phyloP scores from a whole-genome alignment of 2,797 vertebrate species.

The Cynodonichthys magdalenae region DNA sequence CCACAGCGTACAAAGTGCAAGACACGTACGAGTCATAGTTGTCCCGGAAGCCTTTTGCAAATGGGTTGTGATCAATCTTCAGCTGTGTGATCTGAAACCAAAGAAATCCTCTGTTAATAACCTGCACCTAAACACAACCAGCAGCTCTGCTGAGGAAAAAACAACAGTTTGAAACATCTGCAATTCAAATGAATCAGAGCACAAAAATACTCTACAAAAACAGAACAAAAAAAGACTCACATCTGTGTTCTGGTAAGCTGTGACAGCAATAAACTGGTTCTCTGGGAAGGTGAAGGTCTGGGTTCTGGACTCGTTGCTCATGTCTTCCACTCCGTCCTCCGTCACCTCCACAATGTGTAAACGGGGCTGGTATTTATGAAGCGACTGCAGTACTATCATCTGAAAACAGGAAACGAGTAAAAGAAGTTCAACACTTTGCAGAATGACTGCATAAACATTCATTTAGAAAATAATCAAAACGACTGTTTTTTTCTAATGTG shows the following conservation, averaged over 20 bases:
- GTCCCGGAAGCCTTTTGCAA: slow-evolving; percentile 98
- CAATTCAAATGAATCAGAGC: too few relatives aligned
- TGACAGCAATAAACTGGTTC: slow-evolving; percentile 97
- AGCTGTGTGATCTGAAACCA: slow-evolving; percentile 93
- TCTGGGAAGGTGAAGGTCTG: slow-evolving; percentile 97
- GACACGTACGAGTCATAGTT: slow-evolving; percentile 98
- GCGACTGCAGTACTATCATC: slow-evolving; percentile 99
- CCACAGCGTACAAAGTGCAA: background rate
- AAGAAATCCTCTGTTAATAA: slow-evolving; percentile 27
- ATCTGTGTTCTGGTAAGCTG: slow-evolving; percentile 97
- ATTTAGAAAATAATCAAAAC: background rate
- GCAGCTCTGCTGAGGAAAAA: too few relatives aligned
- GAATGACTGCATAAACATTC: background rate
- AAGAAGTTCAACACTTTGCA: background rate
- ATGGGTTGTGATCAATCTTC: slow-evolving; percentile 99
- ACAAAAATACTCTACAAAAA: slow-evolving; percentile 12
- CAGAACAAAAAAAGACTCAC: slow-evolving; percentile 77
- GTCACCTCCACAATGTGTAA: slow-evolving; percentile 98
- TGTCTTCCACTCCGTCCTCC: slow-evolving; percentile 95
- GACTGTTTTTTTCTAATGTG: background rate
- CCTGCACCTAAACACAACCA: background rate
- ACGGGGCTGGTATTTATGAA: slow-evolving; percentile 96
- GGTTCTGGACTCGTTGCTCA: slow-evolving; percentile 92
- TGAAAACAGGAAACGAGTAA: slow-evolving; percentile 51
- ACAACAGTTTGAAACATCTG: too few relatives aligned